phyloP scores from a whole-genome alignment of 2,888 invertebrate species.

The Capitulum mitella region DNA sequence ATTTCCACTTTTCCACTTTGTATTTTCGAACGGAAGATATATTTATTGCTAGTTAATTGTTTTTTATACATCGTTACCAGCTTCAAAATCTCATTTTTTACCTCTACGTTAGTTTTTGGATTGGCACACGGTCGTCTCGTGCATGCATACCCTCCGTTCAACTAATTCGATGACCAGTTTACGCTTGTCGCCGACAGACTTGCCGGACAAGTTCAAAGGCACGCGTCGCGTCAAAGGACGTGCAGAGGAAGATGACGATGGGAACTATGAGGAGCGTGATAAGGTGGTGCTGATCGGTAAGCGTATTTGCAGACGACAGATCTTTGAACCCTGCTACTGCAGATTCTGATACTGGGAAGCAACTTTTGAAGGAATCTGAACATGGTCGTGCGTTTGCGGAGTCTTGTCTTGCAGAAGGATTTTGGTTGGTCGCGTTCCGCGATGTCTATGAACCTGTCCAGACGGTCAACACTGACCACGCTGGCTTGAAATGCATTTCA shows the following conservation, averaged over 20 bases:
- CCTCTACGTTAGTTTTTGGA: neutral
- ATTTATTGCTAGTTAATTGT: neutral
- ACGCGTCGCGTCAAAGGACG: neutral
- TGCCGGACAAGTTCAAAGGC: neutral
- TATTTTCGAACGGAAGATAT: neutral
- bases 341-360: too few relatives aligned
- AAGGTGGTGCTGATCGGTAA: slow-evolving; percentile 22
- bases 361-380: too few relatives aligned
- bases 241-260: neutral
- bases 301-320: too few relatives aligned
- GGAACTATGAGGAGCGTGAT: slow-evolving; percentile 8
- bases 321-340: too few relatives aligned
- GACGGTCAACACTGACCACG: too few relatives aligned
- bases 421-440: too few relatives aligned
- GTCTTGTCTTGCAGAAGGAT: too few relatives aligned
- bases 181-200: neutral
- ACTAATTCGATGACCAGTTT: neutral
- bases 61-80: neutral
- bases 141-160: neutral
- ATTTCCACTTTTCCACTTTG: neutral
- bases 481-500: too few relatives aligned
- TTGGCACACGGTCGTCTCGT: neutral
- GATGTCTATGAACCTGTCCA: too few relatives aligned
- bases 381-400: too few relatives aligned
- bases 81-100: neutral